These are phyloP conservation scores for Oscheius sp. DNA, from an alignment of 2,888 invertebrate species.

Conservation along the genomic window DNA sequence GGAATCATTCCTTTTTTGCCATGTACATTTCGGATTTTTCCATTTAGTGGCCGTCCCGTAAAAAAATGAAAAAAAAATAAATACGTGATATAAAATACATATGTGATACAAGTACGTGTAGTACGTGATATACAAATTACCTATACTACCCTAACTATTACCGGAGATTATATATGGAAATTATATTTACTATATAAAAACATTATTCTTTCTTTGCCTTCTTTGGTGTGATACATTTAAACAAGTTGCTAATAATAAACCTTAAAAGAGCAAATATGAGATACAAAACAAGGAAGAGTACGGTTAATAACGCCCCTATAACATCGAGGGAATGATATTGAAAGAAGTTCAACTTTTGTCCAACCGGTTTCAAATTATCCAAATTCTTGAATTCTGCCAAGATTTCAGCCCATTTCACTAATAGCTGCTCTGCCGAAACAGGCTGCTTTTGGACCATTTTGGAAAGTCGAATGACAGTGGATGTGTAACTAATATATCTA, in stretches of 20 bases:
- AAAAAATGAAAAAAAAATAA: no score
- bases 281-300: slow-evolving; percentile 35
- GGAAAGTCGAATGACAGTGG: slow-evolving; percentile 7
- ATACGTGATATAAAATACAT: no score
- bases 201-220: neutral
- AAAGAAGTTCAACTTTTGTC: slow-evolving; percentile 50
- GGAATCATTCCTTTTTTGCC: no score
- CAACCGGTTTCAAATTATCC: slow-evolving; percentile 48
- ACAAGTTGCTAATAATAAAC: neutral
- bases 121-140: no score
- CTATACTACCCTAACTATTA: no score
- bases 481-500: neutral
- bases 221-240: neutral
- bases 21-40: no score
- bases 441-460: slow-evolving; percentile 56
- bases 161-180: no score
- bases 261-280: slow-evolving; percentile 20
- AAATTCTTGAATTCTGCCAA: slow-evolving; percentile 54
- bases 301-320: slow-evolving; percentile 34
- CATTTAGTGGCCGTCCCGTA: no score
- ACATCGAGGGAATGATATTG: slow-evolving; percentile 58
- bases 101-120: no score
- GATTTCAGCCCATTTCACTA: slow-evolving; percentile 58
- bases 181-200: neutral
- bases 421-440: slow-evolving; percentile 47